A percentile compares a stretch with the other conserved stretches of the same genome.
Evolutionary conservation across 2,797 vertebrate species (phyloP).

Genomic region (Dallia pectoralis): DNA sequence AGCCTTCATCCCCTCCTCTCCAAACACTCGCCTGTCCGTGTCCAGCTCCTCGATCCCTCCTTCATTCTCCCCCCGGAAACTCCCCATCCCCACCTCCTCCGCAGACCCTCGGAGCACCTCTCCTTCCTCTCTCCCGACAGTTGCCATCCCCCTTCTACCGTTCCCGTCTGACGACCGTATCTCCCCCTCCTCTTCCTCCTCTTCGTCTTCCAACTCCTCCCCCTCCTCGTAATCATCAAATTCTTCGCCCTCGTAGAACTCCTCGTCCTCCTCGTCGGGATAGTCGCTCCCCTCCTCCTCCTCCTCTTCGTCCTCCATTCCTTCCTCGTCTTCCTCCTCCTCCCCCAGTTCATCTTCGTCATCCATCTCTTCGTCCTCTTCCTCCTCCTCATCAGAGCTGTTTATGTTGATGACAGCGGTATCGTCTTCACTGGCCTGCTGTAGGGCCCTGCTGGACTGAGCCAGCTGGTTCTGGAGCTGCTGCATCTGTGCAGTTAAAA

Average conservation of each 20-base stretch:
- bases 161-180: slow-evolving; percentile 74
- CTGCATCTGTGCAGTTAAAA: slow-evolving; percentile 57
- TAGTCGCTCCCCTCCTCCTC: slow-evolving; percentile 76
- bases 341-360: slow-evolving; percentile 30
- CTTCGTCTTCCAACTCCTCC: slow-evolving; percentile 71
- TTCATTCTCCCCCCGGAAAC: slow-evolving; percentile 57
- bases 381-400: slow-evolving; percentile 86
- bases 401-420: slow-evolving; percentile 87
- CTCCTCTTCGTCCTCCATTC: slow-evolving; percentile 78
- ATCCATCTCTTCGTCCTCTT: slow-evolving; percentile 80
- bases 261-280: slow-evolving; percentile 68
- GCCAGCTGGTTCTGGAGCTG: slow-evolving; percentile 57
- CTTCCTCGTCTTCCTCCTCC: slow-evolving; percentile 71
- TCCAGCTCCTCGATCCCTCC: slow-evolving; percentile 71
- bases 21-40: slow-evolving; percentile 49
- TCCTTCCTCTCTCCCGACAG: slow-evolving; percentile 61
- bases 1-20: slow-evolving; percentile 67
- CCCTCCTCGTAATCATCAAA: slow-evolving; percentile 76
- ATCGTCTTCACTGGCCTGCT: slow-evolving; percentile 64
- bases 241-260: slow-evolving; percentile 72
- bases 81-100: slow-evolving; percentile 48
- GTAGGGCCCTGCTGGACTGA: slow-evolving; percentile 47
- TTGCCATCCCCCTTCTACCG: slow-evolving; percentile 52
- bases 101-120: slow-evolving; percentile 57
- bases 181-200: slow-evolving; percentile 78